Base-by-base conservation (phyloP, 2,113 vertebrate species). In the Tor tambroides region DNA sequence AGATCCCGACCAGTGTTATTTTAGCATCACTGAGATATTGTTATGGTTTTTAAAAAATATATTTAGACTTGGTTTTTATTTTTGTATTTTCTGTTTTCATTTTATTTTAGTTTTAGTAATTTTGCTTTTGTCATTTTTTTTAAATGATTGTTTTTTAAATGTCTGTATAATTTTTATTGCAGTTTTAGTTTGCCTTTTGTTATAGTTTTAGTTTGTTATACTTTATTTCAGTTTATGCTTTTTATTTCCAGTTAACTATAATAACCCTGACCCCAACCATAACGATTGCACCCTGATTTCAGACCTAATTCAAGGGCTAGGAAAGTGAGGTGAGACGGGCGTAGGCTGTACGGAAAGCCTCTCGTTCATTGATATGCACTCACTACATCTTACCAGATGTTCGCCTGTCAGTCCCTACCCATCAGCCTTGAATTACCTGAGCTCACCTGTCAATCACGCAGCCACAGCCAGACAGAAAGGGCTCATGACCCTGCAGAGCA, bases 331-430 rank as follows among this genome's bases (percentile, higher is more conserved):
- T 15, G 26, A 35, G 75, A 54, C 46, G 0, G 79, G 6, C 41
- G 10, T 51, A 38, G 38, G 86, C 59, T 88, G 72, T 86, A 85
- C 32, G 59, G 82, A 91, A 63, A 88, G 46, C 49, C 26, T 89
- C 85, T 87, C 85, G 43, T 85, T 90, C 78, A 89, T 88, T 90
- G 71, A 88, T 89, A 76, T 91, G 93, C 91, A 86, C 88, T 2
- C 87, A 85, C 87, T 87, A 86, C 80, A 69, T 88, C 87, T 86
- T 80, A 80, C 88, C 94, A 94, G 93, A 93, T 94, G 94, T 91
- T 93, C 75, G 43, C 79, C 90, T 93, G 93, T 93, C 92, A 94
- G 86, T 91, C 83, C 51, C 89, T 88, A 91, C 89, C 87, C 90
- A 91, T 92, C 90, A 92, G 89, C 72, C 82, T 86, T 85, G 88